Base-by-base conservation (phyloP, 2,888 invertebrate genomes). In the Apodemia duryi region DNA sequence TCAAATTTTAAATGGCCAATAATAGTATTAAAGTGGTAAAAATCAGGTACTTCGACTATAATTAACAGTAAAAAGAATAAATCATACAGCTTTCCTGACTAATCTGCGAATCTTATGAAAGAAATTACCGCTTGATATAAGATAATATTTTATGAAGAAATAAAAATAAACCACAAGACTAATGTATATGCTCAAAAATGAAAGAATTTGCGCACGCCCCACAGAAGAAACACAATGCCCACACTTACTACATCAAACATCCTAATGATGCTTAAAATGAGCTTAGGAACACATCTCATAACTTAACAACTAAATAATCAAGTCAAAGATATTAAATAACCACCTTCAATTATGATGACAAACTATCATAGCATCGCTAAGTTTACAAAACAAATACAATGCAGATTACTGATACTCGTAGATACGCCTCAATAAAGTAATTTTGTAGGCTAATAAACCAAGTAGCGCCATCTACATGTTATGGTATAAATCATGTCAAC, bases 321-420 rank as follows among this genome's bases (percentile, higher is more conserved):
- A 32, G 13, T 13, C 10, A 32, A 57, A 28, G 13, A 57, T 60
- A 32, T 60, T 13, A 13, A n/a, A 60, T 60, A 60, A 35, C 35
- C 6, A 35, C 13, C n/a, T 7, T 35, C 10, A n/a, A 32, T 60
- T 35, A 10, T 60, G 35, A 35, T 35, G 1, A 11, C 32, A 6
- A 35, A 11, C 35, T 60, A 60, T n/a, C 57, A 60, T 35, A 60
- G n/a, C 35, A n/a, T 35, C 6, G 29, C 10, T 35, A 11, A 60
- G 57, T 60, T 60, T 32, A 60, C 57, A 60, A 60, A 60, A 60
- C 57, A 60, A 60, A 13, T 60, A 60, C 13, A 51, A 51, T 21
- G 49, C 13, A 51, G 13, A 7, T 13, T 51, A 51, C 13, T 49
- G 49, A 13, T 51, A 2, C 2, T 51, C 49, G 49, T 21, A 21